Evolutionary conservation across 2,888 invertebrate genomes (phyloP).

Genomic region (Ormyrus thymus): DNA sequence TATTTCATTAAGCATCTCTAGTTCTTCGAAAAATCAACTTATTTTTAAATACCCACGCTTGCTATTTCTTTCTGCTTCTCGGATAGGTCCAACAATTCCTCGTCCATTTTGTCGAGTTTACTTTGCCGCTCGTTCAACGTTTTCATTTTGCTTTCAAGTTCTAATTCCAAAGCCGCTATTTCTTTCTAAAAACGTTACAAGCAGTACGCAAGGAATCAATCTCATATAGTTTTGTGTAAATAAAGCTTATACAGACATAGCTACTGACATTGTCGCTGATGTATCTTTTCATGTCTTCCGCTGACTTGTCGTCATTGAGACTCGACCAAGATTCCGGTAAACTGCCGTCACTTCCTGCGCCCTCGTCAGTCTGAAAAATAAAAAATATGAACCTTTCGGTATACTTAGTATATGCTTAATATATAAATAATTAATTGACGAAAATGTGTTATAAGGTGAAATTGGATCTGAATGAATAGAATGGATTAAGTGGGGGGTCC

Average conservation of each 20-base stretch:
- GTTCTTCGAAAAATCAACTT: no score
- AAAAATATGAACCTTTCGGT: slow-evolving; percentile 17
- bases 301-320: slow-evolving; percentile 79
- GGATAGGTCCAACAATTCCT: slow-evolving; percentile 81
- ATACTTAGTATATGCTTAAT: no score
- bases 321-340: slow-evolving; percentile 72
- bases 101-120: slow-evolving; percentile 83
- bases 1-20: no score
- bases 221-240: no score
- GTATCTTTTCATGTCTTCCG: slow-evolving; percentile 81
- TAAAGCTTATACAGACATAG: no score
- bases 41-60: slow-evolving; percentile 61
- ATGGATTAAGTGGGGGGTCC: no score
- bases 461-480: no score
- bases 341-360: slow-evolving; percentile 68
- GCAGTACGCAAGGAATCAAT: no score
- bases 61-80: slow-evolving; percentile 77
- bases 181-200: slow-evolving; percentile 77
- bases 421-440: no score
- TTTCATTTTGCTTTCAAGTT: slow-evolving; percentile 80
- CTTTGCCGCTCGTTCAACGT: slow-evolving; percentile 80
- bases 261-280: slow-evolving; percentile 84
- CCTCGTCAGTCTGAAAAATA: slow-evolving; percentile 73
- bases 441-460: no score
- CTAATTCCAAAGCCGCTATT: slow-evolving; percentile 82